Evolutionary conservation across 2,888 invertebrate species (phyloP).

Genomic region (Teleogryllus oceanicus): DNA sequence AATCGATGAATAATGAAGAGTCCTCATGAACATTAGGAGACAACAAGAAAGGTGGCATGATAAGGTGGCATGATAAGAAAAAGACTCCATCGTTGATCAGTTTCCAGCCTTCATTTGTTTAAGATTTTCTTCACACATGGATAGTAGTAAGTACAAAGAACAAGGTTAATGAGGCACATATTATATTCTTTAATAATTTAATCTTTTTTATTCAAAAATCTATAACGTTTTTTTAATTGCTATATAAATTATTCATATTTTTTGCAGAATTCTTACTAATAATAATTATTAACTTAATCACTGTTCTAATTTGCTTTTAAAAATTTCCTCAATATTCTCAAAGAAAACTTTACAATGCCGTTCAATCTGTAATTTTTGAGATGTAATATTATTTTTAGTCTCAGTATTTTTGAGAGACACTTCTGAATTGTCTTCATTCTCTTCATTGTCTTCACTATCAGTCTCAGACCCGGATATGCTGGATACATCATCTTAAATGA

Average conservation of each 20-base stretch:
- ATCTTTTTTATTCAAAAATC: too few species aligned
- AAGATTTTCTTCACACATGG: neutral
- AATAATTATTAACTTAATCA: neutral
- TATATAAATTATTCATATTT: neutral
- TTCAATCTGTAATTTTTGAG: slow-evolving; percentile 38
- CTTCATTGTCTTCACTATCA: slow-evolving; percentile 47
- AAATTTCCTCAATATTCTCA: slow-evolving; percentile 61
- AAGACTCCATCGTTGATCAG: too few species aligned
- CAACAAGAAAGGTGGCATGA: too few species aligned
- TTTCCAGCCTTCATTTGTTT: neutral
- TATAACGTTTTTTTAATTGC: too few species aligned
- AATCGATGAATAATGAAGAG: too few species aligned
- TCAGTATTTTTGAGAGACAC: neutral
- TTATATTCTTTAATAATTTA: too few species aligned
- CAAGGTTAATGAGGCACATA: neutral
- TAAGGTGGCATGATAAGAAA: too few species aligned
- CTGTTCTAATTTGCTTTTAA: slow-evolving; percentile 32
- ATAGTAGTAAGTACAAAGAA: neutral
- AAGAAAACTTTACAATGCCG: slow-evolving; percentile 74
- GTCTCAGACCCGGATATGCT: slow-evolving; percentile 63
- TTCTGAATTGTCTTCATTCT: slow-evolving; percentile 24
- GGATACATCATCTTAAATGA: slow-evolving; percentile 56
- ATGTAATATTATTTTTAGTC: neutral
- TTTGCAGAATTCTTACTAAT: neutral
- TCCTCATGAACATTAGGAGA: too few species aligned